A percentile compares a stretch with the other conserved stretches of the same genome.
Conservation (phyloP, 2,797 vertebrate genomes). For the Spinibarbus caldwelli region DNA sequence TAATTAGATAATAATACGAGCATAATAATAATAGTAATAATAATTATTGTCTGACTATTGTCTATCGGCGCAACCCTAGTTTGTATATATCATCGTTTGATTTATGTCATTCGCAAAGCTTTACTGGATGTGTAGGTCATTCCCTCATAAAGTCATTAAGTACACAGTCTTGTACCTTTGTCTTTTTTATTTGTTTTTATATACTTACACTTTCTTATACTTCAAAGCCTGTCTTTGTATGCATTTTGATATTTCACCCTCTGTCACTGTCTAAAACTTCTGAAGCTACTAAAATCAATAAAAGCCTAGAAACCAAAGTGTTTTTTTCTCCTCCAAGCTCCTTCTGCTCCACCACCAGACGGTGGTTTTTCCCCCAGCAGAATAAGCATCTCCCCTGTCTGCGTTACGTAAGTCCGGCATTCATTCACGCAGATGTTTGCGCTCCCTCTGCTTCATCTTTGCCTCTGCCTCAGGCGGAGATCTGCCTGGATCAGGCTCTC, state of each 20-base stretch:
- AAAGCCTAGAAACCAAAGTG: background rate
- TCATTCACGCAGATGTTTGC: constrained; percentile 29
- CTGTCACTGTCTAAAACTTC: background rate
- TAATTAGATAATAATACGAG: no score
- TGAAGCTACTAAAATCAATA: background rate
- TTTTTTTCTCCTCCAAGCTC: background rate
- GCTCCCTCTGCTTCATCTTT: constrained; percentile 31
- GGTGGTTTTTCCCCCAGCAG: background rate
- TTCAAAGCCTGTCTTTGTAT: background rate
- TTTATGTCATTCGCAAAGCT: background rate
- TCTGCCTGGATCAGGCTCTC: constrained; percentile 31
- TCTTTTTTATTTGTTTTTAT: background rate
- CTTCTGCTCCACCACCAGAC: background rate
- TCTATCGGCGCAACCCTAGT: no score
- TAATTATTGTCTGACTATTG: no score
- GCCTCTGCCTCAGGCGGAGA: constrained; percentile 25
- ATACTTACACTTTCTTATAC: no score
- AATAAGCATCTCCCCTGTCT: constrained; percentile 1
- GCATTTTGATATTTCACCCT: background rate
- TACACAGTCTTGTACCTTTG: background rate
- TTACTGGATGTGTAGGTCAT: background rate
- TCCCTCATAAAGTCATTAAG: background rate
- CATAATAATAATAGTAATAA: no score
- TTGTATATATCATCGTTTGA: background rate
- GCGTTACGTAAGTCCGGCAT: constrained; percentile 15